Evolutionary conservation across 2,888 invertebrate genomes (phyloP).

Genomic region (Pollenia labialis): DNA sequence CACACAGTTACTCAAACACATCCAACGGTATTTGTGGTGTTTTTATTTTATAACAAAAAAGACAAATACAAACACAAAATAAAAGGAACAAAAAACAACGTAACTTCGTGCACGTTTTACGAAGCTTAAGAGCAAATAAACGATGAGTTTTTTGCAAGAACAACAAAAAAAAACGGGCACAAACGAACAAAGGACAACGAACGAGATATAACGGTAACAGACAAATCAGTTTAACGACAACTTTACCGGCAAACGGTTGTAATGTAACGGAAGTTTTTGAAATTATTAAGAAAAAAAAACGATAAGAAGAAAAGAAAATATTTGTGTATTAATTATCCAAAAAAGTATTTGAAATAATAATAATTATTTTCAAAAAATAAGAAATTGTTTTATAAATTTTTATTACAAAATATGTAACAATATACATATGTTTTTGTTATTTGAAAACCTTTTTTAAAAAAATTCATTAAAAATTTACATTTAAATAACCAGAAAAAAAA

Average conservation of each 20-base stretch:
- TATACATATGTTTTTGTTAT: too few species aligned
- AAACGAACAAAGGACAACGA: slow-evolving; percentile 61
- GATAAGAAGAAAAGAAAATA: slow-evolving; percentile 11
- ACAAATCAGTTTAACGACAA: slow-evolving; percentile 79
- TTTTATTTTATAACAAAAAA: slow-evolving; percentile 67
- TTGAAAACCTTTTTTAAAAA: background rate
- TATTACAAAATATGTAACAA: background rate
- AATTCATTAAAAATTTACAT: slow-evolving; percentile 60
- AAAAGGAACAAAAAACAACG: slow-evolving; percentile 40
- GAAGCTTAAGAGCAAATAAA: slow-evolving; percentile 43
- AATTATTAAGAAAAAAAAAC: slow-evolving; percentile 15
- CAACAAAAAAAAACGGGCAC: background rate
- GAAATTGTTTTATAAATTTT: background rate
- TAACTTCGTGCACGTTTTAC: slow-evolving; percentile 56
- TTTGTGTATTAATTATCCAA: background rate
- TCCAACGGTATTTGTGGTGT: slow-evolving; percentile 54
- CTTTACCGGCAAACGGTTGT: slow-evolving; percentile 80
- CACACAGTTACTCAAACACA: slow-evolving; percentile 13
- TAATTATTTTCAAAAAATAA: background rate
- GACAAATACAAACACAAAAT: background rate
- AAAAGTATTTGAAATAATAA: slow-evolving; percentile 14
- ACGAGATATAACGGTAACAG: slow-evolving; percentile 58
- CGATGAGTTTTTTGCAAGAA: slow-evolving; percentile 40
- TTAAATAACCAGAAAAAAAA: slow-evolving; percentile 35
- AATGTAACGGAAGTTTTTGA: slow-evolving; percentile 51